A percentile compares a stretch with the other conserved stretches of the same genome.
Evolutionary conservation across 2,797 vertebrate species (phyloP).

Genomic region (Paratrypauchen microcephalus): DNA sequence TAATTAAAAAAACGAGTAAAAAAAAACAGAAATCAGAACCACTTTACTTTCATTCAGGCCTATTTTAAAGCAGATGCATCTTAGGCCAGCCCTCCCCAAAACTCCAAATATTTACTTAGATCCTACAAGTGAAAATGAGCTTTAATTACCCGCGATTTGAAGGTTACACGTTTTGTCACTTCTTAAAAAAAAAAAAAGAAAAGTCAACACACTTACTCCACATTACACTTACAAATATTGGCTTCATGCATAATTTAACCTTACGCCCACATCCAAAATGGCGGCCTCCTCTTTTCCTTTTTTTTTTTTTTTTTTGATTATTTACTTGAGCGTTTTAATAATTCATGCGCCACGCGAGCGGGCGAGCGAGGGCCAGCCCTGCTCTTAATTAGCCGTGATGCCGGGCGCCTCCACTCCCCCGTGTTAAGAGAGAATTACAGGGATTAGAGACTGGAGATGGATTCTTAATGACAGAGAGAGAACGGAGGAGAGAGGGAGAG

Average conservation of each 20-base stretch:
- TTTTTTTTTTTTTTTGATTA: conserved; percentile 60
- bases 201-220: conserved; percentile 63
- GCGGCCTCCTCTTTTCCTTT: conserved; percentile 41
- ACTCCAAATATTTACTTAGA: conserved; percentile 7
- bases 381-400: conserved; percentile 72
- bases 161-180: neutral
- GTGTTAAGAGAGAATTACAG: conserved; percentile 69
- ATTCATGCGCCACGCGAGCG: conserved; percentile 74
- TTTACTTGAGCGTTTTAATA: conserved; percentile 74
- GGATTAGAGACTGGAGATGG: conserved; percentile 59
- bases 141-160: neutral
- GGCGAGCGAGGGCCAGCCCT: conserved; percentile 62
- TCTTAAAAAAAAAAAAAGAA: conserved; percentile 17
- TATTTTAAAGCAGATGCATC: neutral
- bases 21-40: neutral
- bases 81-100: neutral
- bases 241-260: conserved; percentile 79
- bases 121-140: neutral
- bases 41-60: neutral
- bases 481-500: too few species aligned
- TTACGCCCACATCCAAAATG: conserved; percentile 72
- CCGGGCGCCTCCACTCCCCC: conserved; percentile 60
- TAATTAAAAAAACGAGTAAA: neutral
- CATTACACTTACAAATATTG: conserved; percentile 80
- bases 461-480: neutral